Percentiles rank a stretch among this genome's conserved stretches.
These are phyloP conservation scores for Zaprionus davidi DNA, from an alignment of 1,140 invertebrate species.

Conservation along the genomic window DNA sequence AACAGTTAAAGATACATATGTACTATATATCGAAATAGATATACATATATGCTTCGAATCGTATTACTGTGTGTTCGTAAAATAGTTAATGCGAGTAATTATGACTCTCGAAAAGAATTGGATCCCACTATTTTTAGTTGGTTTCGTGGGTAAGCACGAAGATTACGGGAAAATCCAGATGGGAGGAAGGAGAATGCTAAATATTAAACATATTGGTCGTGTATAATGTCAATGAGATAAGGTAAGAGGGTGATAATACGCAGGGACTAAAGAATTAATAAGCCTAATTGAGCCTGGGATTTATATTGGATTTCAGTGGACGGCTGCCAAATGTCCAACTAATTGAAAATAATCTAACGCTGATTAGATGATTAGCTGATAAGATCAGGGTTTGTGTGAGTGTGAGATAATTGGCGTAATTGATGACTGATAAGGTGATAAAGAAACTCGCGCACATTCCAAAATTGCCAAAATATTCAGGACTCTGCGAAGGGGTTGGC, in stretches of 20 bases:
- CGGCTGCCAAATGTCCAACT: slow-evolving; percentile 57
- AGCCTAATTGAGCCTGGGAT: slow-evolving; percentile 53
- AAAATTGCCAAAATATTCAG: slow-evolving; percentile 20
- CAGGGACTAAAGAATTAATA: slow-evolving; percentile 58
- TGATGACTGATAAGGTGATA: slow-evolving; percentile 60
- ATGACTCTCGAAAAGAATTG: slow-evolving; percentile 32
- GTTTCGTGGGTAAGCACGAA: slow-evolving; percentile 29
- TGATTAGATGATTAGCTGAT: slow-evolving; percentile 68
- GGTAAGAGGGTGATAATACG: slow-evolving; percentile 40
- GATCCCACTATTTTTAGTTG: slow-evolving; percentile 9
- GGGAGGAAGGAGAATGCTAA: background rate
- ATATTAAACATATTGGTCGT: slow-evolving; percentile 44
- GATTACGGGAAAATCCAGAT: slow-evolving; percentile 13
- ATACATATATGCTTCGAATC: background rate
- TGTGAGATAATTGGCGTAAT: slow-evolving; percentile 71
- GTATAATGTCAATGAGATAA: slow-evolving; percentile 58
- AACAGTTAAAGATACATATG: background rate
- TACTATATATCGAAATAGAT: background rate
- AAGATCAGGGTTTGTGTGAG: slow-evolving; percentile 41
- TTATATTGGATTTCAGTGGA: slow-evolving; percentile 70
- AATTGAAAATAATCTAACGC: slow-evolving; percentile 77
- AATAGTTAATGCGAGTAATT: slow-evolving; percentile 27
- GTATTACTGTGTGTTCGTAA: background rate
- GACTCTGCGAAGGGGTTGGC: background rate
- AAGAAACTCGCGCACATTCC: slow-evolving; percentile 6